Conservation (phyloP, 35 echinoderm and acorn worm species). For the Anneissia japonica region DNA sequence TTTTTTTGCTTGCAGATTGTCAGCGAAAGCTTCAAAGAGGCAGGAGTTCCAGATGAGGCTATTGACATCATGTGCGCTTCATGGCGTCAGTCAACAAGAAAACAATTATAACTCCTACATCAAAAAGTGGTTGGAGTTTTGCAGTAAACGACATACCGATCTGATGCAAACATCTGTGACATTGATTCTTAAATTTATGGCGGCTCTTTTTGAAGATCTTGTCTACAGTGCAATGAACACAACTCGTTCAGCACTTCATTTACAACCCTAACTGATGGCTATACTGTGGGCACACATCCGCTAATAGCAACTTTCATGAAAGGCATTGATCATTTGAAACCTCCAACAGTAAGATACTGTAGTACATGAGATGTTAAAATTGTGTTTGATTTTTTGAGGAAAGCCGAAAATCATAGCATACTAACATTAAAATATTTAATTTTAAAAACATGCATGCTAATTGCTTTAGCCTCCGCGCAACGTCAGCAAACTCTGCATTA, state of each 20-base stretch:
- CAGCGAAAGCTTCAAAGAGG: constrained; percentile 34
- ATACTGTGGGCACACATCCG: constrained; percentile 34
- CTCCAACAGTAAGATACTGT: constrained; percentile 33
- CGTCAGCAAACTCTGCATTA: constrained; percentile 6
- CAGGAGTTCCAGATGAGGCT: constrained; percentile 35
- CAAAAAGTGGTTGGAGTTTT: constrained; percentile 63
- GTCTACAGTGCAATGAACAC: constrained; percentile 61
- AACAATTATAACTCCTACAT: constrained; percentile 45
- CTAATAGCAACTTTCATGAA: constrained; percentile 43
- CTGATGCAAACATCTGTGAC: constrained; percentile 29
- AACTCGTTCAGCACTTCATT: constrained; percentile 28
- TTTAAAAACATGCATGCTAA: constrained; percentile 30
- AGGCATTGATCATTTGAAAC: constrained; percentile 45
- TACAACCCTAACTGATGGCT: constrained; percentile 17
- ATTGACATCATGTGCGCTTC: constrained; percentile 25
- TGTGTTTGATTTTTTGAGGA: constrained; percentile 43
- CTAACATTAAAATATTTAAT: constrained; percentile 46
- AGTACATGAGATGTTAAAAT: constrained; percentile 44
- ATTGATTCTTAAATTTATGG: constrained; percentile 23
- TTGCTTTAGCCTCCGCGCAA: neutral
- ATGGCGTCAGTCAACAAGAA: constrained; percentile 47
- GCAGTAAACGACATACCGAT: constrained; percentile 33
- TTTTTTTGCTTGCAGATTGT: constrained; percentile 51
- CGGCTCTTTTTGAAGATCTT: neutral
- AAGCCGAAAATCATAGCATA: neutral